Base-by-base conservation (phyloP, 37 sponge, comb jelly and placozoan species). In the Eunapius fragilis region DNA sequence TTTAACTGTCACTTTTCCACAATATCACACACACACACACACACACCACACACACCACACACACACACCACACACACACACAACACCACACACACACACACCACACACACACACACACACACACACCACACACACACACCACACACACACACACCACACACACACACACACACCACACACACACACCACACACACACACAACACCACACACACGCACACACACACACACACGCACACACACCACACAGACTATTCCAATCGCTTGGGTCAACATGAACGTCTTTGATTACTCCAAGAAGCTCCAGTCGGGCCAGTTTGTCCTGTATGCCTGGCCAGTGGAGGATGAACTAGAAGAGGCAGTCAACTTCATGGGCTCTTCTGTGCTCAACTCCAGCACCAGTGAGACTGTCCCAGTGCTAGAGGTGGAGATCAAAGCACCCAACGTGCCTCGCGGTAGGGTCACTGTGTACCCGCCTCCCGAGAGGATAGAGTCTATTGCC, bases 221-320 rank as follows among this genome's bases (percentile, higher is more conserved):
- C 1, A 25, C 2, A 1, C 25, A 4, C 25, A 9, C 25, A 58
- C 45, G 41, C 76, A 24, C 25, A 75, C 2, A 35, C 33, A 31
- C 33, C 48, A 24, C 38, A 37, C 84, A 93, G 91, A 84, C 71
- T 14, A 86, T 87, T 31, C 91, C 85, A 14, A 76, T 97, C 19
- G 98, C 98, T 30, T 95, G 96, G 98, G 98, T 89, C 67, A 97
- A 97, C 80, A 87, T 89, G 78, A 91, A 70, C 36, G 79, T 95
- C 58, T 93, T 93, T 72, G 94, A 97, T 80, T 95, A 97, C 73
- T 78, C 72, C 69, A 87, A 94, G 34, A 50, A 88, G 34, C 82
- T 97, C 14, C 87, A 85, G 67, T 48, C 87, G 0, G 95, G 95
- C 11, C 26, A 31, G 12, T 68, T 73, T 19, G 68, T 72, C 11